Percentiles rank a stretch among this genome's conserved stretches.
These are phyloP conservation scores for Thunnus thynnus DNA, from an alignment of 2,113 vertebrate species.

Conservation along the genomic window DNA sequence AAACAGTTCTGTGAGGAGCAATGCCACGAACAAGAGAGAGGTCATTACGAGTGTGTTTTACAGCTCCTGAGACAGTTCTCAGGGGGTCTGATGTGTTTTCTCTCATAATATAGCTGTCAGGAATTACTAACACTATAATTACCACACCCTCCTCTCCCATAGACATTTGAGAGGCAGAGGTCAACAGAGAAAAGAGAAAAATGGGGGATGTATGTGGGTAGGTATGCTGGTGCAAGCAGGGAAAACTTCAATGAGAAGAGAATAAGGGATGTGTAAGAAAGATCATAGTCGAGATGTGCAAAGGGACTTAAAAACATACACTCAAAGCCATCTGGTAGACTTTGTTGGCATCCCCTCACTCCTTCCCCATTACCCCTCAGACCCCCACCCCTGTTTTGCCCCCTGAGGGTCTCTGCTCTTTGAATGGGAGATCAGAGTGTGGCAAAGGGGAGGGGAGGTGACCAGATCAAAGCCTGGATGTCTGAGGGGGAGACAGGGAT, in stretches of 20 bases:
- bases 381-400: slow-evolving; percentile 16
- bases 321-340: slow-evolving; percentile 52
- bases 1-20: background rate
- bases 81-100: slow-evolving; percentile 40
- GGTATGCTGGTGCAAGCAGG: background rate
- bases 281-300: slow-evolving; percentile 36
- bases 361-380: slow-evolving; percentile 26
- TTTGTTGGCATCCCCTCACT: slow-evolving; percentile 43
- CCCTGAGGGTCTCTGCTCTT: slow-evolving; percentile 68
- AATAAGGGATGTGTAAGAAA: slow-evolving; percentile 33
- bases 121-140: slow-evolving; percentile 70
- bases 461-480: slow-evolving; percentile 67
- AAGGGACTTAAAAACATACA: slow-evolving; percentile 44
- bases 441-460: slow-evolving; percentile 52
- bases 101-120: slow-evolving; percentile 66
- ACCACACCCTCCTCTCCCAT: slow-evolving; percentile 44
- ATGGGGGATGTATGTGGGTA: background rate
- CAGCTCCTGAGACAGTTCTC: slow-evolving; percentile 42
- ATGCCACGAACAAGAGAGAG: background rate
- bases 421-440: slow-evolving; percentile 74
- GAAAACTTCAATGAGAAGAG: background rate
- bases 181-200: background rate
- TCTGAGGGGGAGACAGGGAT: slow-evolving; percentile 49
- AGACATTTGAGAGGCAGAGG: slow-evolving; percentile 1
- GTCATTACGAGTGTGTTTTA: slow-evolving; percentile 38